Conservation (phyloP, 2,113 vertebrate genomes). For the Conger conger region DNA sequence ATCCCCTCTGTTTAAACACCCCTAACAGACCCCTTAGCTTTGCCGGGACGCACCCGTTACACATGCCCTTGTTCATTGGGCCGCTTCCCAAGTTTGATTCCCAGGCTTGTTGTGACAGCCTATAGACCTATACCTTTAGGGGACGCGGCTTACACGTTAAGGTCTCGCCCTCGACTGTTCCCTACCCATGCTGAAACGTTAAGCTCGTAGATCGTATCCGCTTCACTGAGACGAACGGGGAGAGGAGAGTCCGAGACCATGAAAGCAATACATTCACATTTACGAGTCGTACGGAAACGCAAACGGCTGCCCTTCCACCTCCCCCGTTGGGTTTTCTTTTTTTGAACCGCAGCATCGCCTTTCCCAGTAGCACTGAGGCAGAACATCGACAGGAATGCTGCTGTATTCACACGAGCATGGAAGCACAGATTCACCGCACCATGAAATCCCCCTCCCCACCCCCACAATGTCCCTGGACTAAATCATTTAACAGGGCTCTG, state of each 20-base stretch:
- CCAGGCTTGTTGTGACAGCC: neutral
- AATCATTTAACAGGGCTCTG: slow-evolving; percentile 65
- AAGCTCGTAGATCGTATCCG: neutral
- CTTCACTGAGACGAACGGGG: neutral
- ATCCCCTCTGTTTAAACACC: neutral
- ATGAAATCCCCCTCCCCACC: slow-evolving; percentile 37
- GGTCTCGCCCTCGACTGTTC: neutral
- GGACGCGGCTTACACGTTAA: neutral
- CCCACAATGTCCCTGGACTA: slow-evolving; percentile 53
- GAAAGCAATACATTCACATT: neutral
- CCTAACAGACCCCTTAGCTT: neutral
- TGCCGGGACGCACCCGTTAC: neutral
- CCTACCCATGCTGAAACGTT: neutral
- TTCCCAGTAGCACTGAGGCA: slow-evolving; percentile 31
- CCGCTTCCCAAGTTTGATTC: neutral
- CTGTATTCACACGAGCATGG: slow-evolving; percentile 76
- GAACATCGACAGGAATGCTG: slow-evolving; percentile 50
- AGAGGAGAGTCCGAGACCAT: neutral
- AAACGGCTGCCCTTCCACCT: no score
- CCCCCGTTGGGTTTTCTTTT: neutral
- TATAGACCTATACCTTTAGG: neutral
- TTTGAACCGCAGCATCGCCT: slow-evolving; percentile 26
- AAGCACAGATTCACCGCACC: slow-evolving; percentile 75
- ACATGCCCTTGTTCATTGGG: neutral
- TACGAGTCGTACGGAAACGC: no score